Evolutionary conservation across 2,888 invertebrate genomes (phyloP).

Genomic region (Nomada ferruginata): DNA sequence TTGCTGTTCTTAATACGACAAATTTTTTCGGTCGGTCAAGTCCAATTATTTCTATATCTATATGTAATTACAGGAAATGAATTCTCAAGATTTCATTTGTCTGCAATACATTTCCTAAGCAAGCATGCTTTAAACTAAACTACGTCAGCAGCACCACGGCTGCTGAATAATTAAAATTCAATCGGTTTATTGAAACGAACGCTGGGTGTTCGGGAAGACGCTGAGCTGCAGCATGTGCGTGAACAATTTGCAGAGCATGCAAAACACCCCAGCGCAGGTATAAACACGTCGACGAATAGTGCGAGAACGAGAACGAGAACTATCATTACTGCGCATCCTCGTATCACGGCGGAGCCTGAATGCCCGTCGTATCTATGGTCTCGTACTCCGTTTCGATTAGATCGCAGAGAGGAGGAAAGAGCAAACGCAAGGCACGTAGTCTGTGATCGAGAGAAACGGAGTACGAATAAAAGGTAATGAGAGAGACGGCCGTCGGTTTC

Average conservation of each 20-base stretch:
- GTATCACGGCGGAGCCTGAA: constrained; percentile 42
- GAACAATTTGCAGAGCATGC: constrained; percentile 9
- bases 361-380: constrained; percentile 30
- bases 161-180: constrained; percentile 49
- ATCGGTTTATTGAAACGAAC: constrained; percentile 9
- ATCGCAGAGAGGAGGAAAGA: constrained; percentile 10
- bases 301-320: constrained; percentile 5
- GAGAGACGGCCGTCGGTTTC: constrained; percentile 35
- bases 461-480: constrained; percentile 19
- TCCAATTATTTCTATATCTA: neutral
- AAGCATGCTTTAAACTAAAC: constrained; percentile 19
- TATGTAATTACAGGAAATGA: neutral
- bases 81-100: neutral
- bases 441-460: constrained; percentile 31
- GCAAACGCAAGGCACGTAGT: constrained; percentile 18
- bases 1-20: too few species aligned
- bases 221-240: constrained; percentile 10
- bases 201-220: neutral
- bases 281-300: constrained; percentile 30
- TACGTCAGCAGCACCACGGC: neutral
- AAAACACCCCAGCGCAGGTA: constrained; percentile 4
- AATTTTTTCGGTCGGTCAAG: neutral
- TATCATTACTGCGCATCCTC: constrained; percentile 32
- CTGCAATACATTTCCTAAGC: neutral
- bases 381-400: neutral